Base-by-base conservation (phyloP, 2,113 vertebrate genomes). In the Stigmatopora argus region DNA sequence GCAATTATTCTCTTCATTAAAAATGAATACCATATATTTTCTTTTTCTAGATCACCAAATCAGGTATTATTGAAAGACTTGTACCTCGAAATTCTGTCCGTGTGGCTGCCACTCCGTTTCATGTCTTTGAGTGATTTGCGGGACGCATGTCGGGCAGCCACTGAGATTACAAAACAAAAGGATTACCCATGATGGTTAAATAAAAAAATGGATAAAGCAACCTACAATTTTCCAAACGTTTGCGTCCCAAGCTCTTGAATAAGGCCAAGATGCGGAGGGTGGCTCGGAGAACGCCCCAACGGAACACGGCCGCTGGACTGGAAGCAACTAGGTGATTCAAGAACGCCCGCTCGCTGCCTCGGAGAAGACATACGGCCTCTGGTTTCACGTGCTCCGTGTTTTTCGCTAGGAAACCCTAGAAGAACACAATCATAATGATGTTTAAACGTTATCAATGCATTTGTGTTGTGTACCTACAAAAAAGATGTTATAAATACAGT, bases 351-450 rank as follows among this genome's bases (percentile, higher is more conserved):
- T 93, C 89, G 0, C 97, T 99, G 87, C 94, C 91, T 2, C 95
- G 91, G 0, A 99, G 90, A 10, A 99, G 88, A 0, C 92, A 92
- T 11, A 97, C 90, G 0, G 96, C 94, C 51, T 96, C 96, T 0
- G 94, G 93, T 1, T 93, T 90, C 94, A 98, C 94, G 88, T 94
- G 94, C 77, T 96, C 97, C 14, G 92, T 93, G 79, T 98, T 98
- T 63, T 96, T 97, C 86, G 93, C 91, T 38, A 88, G 88, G 86
- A 99, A 99, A 77, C 95, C 95, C 97, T 99, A 73, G 1, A 38
- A 38, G 34, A 56, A 66, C 3, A 46, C 65, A 3, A 72, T 44
- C n/a, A n/a, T 7, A 56, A 48, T 46, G 15, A 45, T 15, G 1
- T 75, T 70, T 18, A 55, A 21, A 52, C 21, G 38, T 12, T 53